A percentile compares a stretch with the other conserved stretches of the same genome.
These are phyloP conservation scores for Peucedramus taeniatus DNA, from an alignment of 2,113 vertebrate genomes.

Conservation along the genomic window DNA sequence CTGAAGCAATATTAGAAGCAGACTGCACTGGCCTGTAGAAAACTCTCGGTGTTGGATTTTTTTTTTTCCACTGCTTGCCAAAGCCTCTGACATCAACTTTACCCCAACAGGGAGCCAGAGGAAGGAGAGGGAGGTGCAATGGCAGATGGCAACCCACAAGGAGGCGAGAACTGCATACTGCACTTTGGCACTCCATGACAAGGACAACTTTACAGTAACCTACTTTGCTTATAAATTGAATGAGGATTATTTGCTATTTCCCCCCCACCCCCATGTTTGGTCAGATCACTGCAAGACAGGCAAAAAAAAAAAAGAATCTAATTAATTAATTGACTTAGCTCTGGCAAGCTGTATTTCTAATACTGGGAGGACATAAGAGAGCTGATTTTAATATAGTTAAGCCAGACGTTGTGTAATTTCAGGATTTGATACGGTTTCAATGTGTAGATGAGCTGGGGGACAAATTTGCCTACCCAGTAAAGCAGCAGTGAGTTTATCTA, in stretches of 20 bases:
- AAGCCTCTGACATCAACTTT: background rate
- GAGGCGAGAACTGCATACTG: slow-evolving; percentile 25
- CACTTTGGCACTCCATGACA: slow-evolving; percentile 29
- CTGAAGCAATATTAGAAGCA: background rate
- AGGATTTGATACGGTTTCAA: background rate
- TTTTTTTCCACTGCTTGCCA: background rate
- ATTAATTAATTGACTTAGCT: background rate
- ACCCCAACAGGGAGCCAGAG: slow-evolving; percentile 17
- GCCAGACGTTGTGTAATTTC: background rate
- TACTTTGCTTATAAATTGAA: slow-evolving; percentile 39
- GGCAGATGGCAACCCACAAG: slow-evolving; percentile 54
- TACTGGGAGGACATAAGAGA: background rate
- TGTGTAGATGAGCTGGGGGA: background rate
- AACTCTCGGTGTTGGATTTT: background rate
- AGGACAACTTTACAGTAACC: slow-evolving; percentile 46
- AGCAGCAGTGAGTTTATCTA: background rate
- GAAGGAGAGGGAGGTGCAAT: slow-evolving; percentile 10
- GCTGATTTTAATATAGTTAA: background rate
- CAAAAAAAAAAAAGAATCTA: background rate
- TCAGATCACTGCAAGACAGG: background rate
- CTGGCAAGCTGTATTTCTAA: background rate
- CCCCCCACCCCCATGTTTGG: accelerated
- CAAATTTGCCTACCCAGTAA: background rate
- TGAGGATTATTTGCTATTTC: background rate
- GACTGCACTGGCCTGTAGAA: background rate